phyloP scores from a whole-genome alignment of 53 echinoderm and acorn worm genomes.

The Luidia sarsii region DNA sequence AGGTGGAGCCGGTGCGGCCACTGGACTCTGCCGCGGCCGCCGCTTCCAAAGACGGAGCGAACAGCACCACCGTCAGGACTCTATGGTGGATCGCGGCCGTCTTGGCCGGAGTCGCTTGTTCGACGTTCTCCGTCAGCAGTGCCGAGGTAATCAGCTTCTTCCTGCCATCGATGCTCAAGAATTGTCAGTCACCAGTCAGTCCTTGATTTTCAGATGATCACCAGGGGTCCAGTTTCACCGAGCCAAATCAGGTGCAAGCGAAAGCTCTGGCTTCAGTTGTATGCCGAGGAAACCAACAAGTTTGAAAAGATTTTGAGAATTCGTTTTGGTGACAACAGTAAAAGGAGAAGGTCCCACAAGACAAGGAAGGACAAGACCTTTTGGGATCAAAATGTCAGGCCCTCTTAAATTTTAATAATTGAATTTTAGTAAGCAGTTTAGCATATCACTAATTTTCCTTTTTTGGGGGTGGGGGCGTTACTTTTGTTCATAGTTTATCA shows the following conservation, averaged over 20 bases:
- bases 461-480: too few species aligned
- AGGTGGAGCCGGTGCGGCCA: background rate
- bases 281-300: background rate
- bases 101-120: conserved; percentile 2
- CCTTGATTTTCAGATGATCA: too few species aligned
- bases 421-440: background rate
- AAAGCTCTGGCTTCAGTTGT: too few species aligned
- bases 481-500: conserved; percentile 10
- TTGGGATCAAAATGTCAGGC: too few species aligned
- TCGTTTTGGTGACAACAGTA: too few species aligned
- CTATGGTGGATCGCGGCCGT: background rate
- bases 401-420: too few species aligned
- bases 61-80: background rate
- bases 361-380: background rate
- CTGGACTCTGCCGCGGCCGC: too few species aligned
- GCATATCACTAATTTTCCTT: background rate
- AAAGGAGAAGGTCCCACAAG: too few species aligned
- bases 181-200: too few species aligned
- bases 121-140: background rate
- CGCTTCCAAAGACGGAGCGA: background rate
- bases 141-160: conserved; percentile 12
- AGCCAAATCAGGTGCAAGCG: too few species aligned
- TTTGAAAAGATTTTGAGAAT: background rate
- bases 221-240: too few species aligned
- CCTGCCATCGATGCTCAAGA: too few species aligned